Base-by-base conservation (phyloP, 2,113 vertebrate species). In the Ptilonorhynchus violaceus region DNA sequence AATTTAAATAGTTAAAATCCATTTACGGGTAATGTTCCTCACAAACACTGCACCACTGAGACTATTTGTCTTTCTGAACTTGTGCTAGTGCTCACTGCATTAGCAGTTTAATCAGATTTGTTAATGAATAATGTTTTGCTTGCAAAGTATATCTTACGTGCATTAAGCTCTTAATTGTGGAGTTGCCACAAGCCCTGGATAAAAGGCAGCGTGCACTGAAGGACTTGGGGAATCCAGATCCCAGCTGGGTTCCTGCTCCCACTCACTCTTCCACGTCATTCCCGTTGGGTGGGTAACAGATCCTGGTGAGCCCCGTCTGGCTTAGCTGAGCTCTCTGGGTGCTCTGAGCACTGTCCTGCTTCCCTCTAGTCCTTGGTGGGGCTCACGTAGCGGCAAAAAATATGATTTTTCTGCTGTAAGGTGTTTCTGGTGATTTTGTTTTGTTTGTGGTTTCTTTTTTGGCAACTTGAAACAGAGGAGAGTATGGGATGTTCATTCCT, bases 1-100 rank as follows among this genome's bases (percentile, higher is more conserved):
- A 93, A 79, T 93, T 96, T 93, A 95, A 96, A 93, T 96, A 95
- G 93, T 95, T 95, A 94, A 96, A 96, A 94, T 94, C 95, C 92
- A 92, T 95, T 93, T 96, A 89, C 5, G 31, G 91, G 72, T 83
- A 96, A 75, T 20, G 10, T 86, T 96, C 47, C 84, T 88, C 78
- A 92, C 95, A 94, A 92, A 94, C 93, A 83, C 86, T 75, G 83
- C 80, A 78, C 95, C 85, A 83, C 52, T 87, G 93, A 94, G 96
- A 92, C 90, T 92, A 60, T 97, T 93, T 92, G 93, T 97, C 96
- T 96, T 96, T 89, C 92, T 94, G 90, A 93, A 93, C 92, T 74
- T 95, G 93, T 59, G 73, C 83, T 76, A 53, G 59, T 42, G 55
- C 93, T 95, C 85, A 11, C 74, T 93, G 92, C 93, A 85, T 93